Evolutionary conservation across 2,888 invertebrate genomes (phyloP).

Genomic region (Octonoba sinensis): DNA sequence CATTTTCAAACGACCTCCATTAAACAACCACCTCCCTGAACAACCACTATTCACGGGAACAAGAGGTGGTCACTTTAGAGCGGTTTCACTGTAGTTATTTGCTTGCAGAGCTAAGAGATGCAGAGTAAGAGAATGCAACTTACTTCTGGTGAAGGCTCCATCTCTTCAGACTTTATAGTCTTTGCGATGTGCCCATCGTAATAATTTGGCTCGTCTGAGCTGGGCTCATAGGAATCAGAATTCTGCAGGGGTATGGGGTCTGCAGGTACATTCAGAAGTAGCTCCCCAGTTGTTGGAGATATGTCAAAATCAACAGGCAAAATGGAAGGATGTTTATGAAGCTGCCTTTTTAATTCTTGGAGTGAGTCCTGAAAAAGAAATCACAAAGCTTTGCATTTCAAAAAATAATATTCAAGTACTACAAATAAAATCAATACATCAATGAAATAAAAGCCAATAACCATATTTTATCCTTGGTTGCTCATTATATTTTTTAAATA

Average conservation of each 20-base stretch:
- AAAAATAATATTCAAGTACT: too few species aligned
- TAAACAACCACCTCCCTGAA: too few species aligned
- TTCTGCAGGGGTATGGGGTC: slow-evolving; percentile 60
- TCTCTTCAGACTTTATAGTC: slow-evolving; percentile 46
- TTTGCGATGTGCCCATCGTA: slow-evolving; percentile 58
- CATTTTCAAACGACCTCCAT: too few species aligned
- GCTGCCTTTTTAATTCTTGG: slow-evolving; percentile 86
- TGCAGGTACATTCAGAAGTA: slow-evolving; percentile 78
- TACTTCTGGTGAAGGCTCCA: slow-evolving; percentile 39
- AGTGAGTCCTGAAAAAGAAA: slow-evolving; percentile 82
- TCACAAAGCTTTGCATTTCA: background rate
- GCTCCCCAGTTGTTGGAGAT: slow-evolving; percentile 80
- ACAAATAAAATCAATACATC: slow-evolving; percentile 2
- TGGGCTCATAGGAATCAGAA: slow-evolving; percentile 65
- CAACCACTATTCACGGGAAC: too few species aligned
- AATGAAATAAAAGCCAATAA: too few species aligned
- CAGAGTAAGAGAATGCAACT: too few species aligned
- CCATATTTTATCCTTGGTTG: too few species aligned
- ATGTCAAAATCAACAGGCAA: slow-evolving; percentile 94
- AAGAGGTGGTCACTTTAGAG: too few species aligned
- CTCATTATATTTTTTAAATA: too few species aligned
- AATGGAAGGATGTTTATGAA: slow-evolving; percentile 91
- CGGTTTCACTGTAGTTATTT: too few species aligned
- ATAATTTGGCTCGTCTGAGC: slow-evolving; percentile 66
- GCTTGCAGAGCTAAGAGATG: too few species aligned